Conservation (phyloP, 2,888 invertebrate species). For the Tortrix viridana region DNA sequence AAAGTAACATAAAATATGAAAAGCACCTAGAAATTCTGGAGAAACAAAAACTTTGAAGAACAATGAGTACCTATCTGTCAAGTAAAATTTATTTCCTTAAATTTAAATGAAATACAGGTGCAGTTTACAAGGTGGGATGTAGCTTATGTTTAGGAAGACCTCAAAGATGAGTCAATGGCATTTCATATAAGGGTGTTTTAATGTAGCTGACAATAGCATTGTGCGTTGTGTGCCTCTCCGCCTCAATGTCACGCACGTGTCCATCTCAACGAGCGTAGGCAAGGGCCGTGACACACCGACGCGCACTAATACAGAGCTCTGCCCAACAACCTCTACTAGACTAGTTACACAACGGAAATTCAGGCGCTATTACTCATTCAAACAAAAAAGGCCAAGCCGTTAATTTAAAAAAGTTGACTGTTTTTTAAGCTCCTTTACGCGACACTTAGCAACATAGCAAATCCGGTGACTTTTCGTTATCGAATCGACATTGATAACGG, state of each 20-base stretch:
- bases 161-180: too few relatives aligned
- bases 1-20: too few relatives aligned
- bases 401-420: slow-evolving; percentile 12
- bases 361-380: slow-evolving; percentile 38
- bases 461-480: slow-evolving; percentile 55
- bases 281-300: slow-evolving; percentile 48
- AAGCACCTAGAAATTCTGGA: too few relatives aligned
- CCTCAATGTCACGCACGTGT: slow-evolving; percentile 70
- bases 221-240: slow-evolving; percentile 50
- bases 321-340: slow-evolving; percentile 39
- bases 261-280: slow-evolving; percentile 47
- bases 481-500: slow-evolving; percentile 77
- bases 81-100: too few relatives aligned
- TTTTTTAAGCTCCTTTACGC: slow-evolving; percentile 35
- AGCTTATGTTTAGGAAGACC: too few relatives aligned
- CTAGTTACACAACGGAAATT: slow-evolving; percentile 49
- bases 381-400: slow-evolving; percentile 22
- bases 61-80: too few relatives aligned
- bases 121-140: too few relatives aligned
- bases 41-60: too few relatives aligned
- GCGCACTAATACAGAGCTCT: slow-evolving; percentile 38
- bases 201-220: slow-evolving; percentile 14
- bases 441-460: slow-evolving; percentile 38
- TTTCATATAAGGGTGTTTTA: slow-evolving; percentile 4
- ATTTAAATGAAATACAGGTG: too few relatives aligned